Evolutionary conservation across 2,113 vertebrate species (phyloP), one percentile per base, ranked within the genome.

Genomic region (Scomber japonicus): DNA sequence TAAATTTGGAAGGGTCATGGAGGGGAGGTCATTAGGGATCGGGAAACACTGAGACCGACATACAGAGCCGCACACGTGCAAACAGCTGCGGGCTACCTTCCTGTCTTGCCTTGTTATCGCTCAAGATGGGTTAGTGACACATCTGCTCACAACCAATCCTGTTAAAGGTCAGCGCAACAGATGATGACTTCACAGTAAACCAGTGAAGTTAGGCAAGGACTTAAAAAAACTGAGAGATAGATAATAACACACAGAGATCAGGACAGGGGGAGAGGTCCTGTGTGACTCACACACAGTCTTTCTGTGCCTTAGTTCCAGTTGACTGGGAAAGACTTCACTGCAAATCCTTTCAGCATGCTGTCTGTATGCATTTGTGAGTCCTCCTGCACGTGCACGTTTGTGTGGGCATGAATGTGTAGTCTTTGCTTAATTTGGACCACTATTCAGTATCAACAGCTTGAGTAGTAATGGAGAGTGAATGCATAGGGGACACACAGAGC

Each of bases 281-380:
- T n/a, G 30, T 88, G 85, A 89, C 61, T 88, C 91, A 92, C 51
- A 83, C 76, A 62, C 51, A 60, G 69, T 81, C 77, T 88, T 90
- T 82, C 78, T 72, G 79, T 80, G 81, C 62, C 72, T 91, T 81
- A 81, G 73, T 82, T 85, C 86, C 84, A 81, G 55, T 66, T 77
- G 66, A 78, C 65, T 11, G 14, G 48, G 61, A 65, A 82, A 50
- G 62, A 82, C 75, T 75, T 79, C 49, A 14, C 66, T 81, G 79
- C 69, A 78, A 60, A 80, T 79, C 82, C 62, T 76, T 12, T 67
- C 62, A 79, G 64, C 60, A 53, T 50, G 31, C 70, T 87, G 84
- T 84, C 82, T 87, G 56, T 77, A 65, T 69, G 64, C 55, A 81
- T 90, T 85, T 73, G 60, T 53, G 60, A 40, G 27, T 65, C 56